Percentiles rank a stretch among this genome's conserved stretches.
Evolutionary conservation across 2,113 vertebrate genomes (phyloP).

Genomic region (Rhagologus leucostigma): DNA sequence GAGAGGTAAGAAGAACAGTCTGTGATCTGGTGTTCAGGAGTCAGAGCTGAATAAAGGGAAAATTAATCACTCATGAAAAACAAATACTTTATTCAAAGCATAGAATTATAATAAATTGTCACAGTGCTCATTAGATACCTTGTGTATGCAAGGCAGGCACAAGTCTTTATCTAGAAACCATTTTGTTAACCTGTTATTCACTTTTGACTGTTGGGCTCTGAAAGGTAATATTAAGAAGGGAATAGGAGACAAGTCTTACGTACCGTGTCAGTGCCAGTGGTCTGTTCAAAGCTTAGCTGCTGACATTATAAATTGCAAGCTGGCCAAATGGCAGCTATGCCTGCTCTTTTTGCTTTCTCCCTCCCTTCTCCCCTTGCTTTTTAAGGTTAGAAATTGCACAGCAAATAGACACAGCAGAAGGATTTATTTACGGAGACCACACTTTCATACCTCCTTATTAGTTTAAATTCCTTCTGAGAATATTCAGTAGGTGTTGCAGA

Average conservation of each 20-base stretch:
- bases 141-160: not conserved
- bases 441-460: not conserved
- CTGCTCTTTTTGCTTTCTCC: not conserved
- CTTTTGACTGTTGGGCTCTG: not conserved
- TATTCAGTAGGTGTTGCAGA: not conserved
- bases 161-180: not conserved
- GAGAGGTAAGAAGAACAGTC: not conserved
- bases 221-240: not conserved
- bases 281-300: not conserved
- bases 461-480: not conserved
- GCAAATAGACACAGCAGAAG: not conserved
- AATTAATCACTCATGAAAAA: not conserved
- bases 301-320: not conserved
- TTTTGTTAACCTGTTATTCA: not conserved
- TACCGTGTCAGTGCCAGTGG: rapidly evolving
- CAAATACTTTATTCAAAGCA: not conserved
- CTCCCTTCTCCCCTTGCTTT: not conserved
- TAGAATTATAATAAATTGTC: not conserved
- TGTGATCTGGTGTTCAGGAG: not conserved
- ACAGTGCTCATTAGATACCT: not conserved
- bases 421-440: not conserved
- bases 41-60: not conserved
- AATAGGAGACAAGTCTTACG: not conserved
- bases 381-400: not conserved
- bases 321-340: not conserved